Base-by-base conservation (phyloP, 2,888 invertebrate species). In the Opisthograptis luteolata region DNA sequence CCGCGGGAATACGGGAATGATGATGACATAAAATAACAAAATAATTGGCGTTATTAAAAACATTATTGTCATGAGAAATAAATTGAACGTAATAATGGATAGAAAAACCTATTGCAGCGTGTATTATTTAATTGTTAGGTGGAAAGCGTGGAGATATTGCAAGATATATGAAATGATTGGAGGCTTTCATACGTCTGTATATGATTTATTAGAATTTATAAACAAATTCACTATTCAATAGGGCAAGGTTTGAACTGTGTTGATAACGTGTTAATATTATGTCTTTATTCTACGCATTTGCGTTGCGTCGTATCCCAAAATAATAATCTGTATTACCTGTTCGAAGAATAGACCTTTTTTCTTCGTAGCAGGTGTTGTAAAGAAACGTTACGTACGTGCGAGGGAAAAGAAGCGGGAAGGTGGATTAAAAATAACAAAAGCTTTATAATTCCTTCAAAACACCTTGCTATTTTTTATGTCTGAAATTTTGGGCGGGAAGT, bases 301-400 rank as follows among this genome's bases (percentile, higher is more conserved):
- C 2, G 3, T 20, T 9, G 7, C 10, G 6, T 19, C 17, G 20
- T 27, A 53, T 48, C 53, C 19, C 22, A 34, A 41, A 28, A 47
- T 22, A 42, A 42, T 17, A 31, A 31, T 69, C 45, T 58, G 46
- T 57, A 49, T 15, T 65, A 80, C 76, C 73, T 78, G 76, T 60
- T 58, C 55, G 46, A 52, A 56, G 46, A 48, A 46, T 47, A 44
- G 28, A 8, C 7, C 8, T 72, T 79, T 70, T 62, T 61, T 42
- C 46, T 54, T 57, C 39, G 46, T 54, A 68, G 79, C 86, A 85
- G 86, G 84, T 86, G 85, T 62, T 61, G 62, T 22, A 30, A 57
- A 73, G 79, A 81, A 81, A 77, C 72, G 57, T 47, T 55, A 55
- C 61, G 62, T 66, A 70, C 63, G 55, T 66, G 66, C 57, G 66